Evolutionary conservation across 2,113 vertebrate species (phyloP), one percentile per base, ranked within the genome.

Genomic region (Ptilonorhynchus violaceus): DNA sequence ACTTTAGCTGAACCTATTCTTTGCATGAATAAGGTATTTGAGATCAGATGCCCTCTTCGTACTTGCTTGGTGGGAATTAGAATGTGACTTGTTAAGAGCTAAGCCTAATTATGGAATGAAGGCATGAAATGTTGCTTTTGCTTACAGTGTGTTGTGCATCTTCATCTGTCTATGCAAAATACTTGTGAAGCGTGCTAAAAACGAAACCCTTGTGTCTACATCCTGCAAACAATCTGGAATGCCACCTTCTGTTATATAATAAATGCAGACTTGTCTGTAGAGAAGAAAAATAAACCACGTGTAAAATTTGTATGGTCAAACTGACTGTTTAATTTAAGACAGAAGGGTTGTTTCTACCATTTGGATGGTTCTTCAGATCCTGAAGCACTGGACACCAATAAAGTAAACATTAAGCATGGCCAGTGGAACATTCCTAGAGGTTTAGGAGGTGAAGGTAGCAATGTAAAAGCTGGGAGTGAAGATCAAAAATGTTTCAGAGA

Each of bases 1-100:
- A 97, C 97, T 97, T 95, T 82, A 95, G 92, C 76, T 97, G 97
- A 97, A 97, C 97, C 94, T 96, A 85, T 97, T 95, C 96, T 96
- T 96, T 95, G 96, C 96, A 97, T 96, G 97, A 97, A 97, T 96
- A 95, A 97, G 95, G 97, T 94, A 94, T 95, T 96, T 96, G 85
- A 92, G 88, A 95, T 94, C 84, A 96, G 92, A 96, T 95, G 92
- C 89, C 93, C 95, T 92, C 93, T 95, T 92, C 93, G 59, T 92
- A 87, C 79, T 96, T 89, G 76, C 92, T 96, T 96, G 82, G 63
- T 96, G 92, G 95, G 92, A 89, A 96, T 96, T 91, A 90, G 95
- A 95, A 95, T 96, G 92, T 92, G 96, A 93, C 93, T 96, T 96
- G 88, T 90, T 84, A 95, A 93, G 75, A 94, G 66, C 87, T 91